Base-by-base conservation (phyloP, 2,888 invertebrate genomes). In the Andrena camellia region DNA sequence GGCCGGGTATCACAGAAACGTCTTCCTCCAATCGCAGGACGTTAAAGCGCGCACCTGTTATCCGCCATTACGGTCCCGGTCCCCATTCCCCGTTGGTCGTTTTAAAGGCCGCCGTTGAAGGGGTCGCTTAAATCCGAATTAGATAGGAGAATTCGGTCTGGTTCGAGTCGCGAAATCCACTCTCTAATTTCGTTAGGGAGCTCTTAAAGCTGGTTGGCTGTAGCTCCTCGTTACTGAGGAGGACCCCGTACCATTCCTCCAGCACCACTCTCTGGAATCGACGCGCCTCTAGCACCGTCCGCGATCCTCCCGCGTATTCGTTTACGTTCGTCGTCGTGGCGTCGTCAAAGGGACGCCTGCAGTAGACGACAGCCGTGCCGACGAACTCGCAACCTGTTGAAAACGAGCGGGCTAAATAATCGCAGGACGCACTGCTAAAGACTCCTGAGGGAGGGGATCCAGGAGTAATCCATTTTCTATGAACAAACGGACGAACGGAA, bases 311-410 rank as follows among this genome's bases (percentile, higher is more conserved):
- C 10, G 54, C 13, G 17, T 7, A 57, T 17, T 35, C 20, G 67
- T 57, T 33, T 33, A 20, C 8, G 42, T 17, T 4, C 20, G n/a
- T 57, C 64, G 52, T 26, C 52, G 63, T 62, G 48, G 20, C n/a
- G 20, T 70, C 54, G 81, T 81, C 72, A 66, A 81, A 83, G 35
- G 29, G 29, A 35, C 1, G 33, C 17, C 10, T 52, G n/a, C 33
- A 26, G 71, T 59, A 20, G 75, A 80, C 80, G 74, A 50, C 67
- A 33, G n/a, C 57, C n/a, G 33, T 26, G 20, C 42, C 42, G 67
- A 76, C 48, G 52, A 81, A 76, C 68, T 67, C 42, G 17, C 59
- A 73, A 77, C 81, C 76, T 81, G 83, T 81, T 81, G 77, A 81
- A 77, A 81, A 73, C 66, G 35, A 31, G 48, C 35, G 20, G 50